Base-by-base conservation (phyloP, 1,140 invertebrate species). In the Adoxophyes honmai region DNA sequence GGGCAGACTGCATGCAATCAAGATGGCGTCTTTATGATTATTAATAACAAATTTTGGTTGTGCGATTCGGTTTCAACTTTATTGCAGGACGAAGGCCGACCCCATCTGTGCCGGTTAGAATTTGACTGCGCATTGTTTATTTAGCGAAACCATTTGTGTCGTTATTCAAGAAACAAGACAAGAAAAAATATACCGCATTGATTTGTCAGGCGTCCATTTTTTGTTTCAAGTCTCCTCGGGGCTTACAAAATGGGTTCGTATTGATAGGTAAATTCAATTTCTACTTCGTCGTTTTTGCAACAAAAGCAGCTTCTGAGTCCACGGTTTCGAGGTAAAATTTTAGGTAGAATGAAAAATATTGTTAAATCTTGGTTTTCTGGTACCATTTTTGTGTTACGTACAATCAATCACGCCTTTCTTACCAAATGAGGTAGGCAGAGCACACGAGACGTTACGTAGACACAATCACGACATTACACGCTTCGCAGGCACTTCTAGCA, bases 1-100 rank as follows among this genome's bases (percentile, higher is more conserved):
- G 21, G 21, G 2, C 21, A 28, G 2, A 6, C 21, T 28, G 55
- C 64, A 44, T 56, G 65, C 66, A 68, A 14, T 70, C 66, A 81
- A 84, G 78, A 84, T 81, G 81, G 81, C 82, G 82, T 70, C 82
- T 73, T 73, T 81, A 77, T 74, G 70, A 81, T 85, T 85, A 86
- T 86, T 87, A 84, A 85, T 85, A 87, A 82, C 73, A 77, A 87
- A 78, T 75, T 79, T 57, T 62, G 67, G 68, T 59, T 62, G 62
- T 57, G 70, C 63, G 64, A 65, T 72, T 64, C 62, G 64, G 69
- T 73, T 73, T 67, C 66, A 64, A 74, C 80, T 77, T 80, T 81
- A 82, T 79, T 54, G 63, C 66, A 64, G 70, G 70, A 68, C 77
- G 68, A 78, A 78, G 66, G 71, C 69, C 69, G 79, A 76, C 69